Percentiles rank a stretch among this genome's conserved stretches.
phyloP scores from a whole-genome alignment of 64 coral and sea anemone species.

The Orbicella faveolata region DNA sequence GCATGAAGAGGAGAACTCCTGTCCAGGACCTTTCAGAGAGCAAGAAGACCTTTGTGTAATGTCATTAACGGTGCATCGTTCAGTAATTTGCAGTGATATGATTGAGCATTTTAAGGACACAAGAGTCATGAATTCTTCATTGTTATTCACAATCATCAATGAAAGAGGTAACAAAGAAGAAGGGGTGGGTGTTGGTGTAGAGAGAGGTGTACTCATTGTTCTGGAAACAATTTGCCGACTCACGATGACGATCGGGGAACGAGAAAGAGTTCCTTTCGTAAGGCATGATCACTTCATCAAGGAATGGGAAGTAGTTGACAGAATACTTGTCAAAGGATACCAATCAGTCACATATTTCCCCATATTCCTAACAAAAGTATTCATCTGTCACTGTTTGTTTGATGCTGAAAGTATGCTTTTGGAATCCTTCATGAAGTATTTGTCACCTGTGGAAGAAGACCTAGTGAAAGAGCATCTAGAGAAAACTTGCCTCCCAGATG shows the following conservation, averaged over 20 bases:
- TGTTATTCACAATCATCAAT: constrained; percentile 65
- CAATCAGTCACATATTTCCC: constrained; percentile 62
- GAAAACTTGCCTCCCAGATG: neutral
- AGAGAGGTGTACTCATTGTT: constrained; percentile 67
- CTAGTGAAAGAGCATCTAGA: neutral
- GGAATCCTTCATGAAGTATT: constrained; percentile 8
- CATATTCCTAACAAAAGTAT: constrained; percentile 60
- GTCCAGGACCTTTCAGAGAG: too few relatives aligned
- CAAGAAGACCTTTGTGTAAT: too few relatives aligned
- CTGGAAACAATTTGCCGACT: constrained; percentile 65
- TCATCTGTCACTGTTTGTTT: constrained; percentile 77
- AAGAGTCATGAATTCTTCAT: constrained; percentile 24
- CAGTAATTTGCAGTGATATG: constrained; percentile 45
- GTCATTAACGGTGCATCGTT: constrained; percentile 31
- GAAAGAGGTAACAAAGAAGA: constrained; percentile 43
- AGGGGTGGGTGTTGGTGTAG: constrained; percentile 57
- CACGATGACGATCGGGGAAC: constrained; percentile 57
- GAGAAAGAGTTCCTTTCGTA: constrained; percentile 72
- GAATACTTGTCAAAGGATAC: constrained; percentile 70
- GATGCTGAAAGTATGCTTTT: constrained; percentile 43
- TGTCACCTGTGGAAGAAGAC: constrained; percentile 56
- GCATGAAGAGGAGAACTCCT: too few relatives aligned
- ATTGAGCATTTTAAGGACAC: constrained; percentile 60
- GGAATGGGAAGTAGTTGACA: constrained; percentile 60
- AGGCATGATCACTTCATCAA: constrained; percentile 65